phyloP scores from a whole-genome alignment of 1,140 invertebrate species.

The Tetramorium simillimum region DNA sequence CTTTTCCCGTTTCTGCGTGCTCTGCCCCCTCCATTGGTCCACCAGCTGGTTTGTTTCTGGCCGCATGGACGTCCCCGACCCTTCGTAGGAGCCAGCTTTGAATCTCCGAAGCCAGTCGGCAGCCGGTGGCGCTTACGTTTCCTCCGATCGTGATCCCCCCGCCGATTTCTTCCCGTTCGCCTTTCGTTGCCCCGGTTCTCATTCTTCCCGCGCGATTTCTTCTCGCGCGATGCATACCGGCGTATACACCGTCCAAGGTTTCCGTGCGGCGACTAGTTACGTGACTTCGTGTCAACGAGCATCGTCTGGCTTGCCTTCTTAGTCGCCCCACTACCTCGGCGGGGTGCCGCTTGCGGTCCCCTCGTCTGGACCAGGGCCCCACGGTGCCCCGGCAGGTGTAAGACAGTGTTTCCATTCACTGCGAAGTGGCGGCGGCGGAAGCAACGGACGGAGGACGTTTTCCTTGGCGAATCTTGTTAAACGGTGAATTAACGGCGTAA shows the following conservation, averaged over 20 bases:
- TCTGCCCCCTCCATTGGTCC: background rate
- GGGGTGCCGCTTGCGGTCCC: constrained; percentile 65
- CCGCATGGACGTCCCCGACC: constrained; percentile 35
- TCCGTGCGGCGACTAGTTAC: background rate
- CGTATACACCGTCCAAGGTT: background rate
- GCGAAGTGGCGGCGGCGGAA: constrained; percentile 25
- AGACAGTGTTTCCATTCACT: constrained; percentile 71
- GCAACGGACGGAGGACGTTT: background rate
- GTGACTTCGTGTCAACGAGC: background rate
- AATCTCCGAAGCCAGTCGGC: constrained; percentile 50
- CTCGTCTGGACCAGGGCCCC: constrained; percentile 34
- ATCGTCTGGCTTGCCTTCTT: constrained; percentile 9
- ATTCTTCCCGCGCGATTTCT: background rate
- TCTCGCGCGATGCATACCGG: background rate
- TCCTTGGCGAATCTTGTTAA: background rate
- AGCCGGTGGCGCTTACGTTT: constrained; percentile 53
- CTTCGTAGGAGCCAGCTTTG: constrained; percentile 47
- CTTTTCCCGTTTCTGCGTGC: constrained; percentile 15
- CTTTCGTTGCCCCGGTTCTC: background rate
- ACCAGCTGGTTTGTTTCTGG: constrained; percentile 66
- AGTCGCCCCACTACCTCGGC: constrained; percentile 54
- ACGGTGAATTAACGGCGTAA: background rate
- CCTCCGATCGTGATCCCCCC: background rate
- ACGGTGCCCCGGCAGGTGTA: constrained; percentile 66
- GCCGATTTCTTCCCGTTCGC: background rate